Base-by-base conservation (phyloP, 1,140 invertebrate species). In the Brachystomella parvula region DNA sequence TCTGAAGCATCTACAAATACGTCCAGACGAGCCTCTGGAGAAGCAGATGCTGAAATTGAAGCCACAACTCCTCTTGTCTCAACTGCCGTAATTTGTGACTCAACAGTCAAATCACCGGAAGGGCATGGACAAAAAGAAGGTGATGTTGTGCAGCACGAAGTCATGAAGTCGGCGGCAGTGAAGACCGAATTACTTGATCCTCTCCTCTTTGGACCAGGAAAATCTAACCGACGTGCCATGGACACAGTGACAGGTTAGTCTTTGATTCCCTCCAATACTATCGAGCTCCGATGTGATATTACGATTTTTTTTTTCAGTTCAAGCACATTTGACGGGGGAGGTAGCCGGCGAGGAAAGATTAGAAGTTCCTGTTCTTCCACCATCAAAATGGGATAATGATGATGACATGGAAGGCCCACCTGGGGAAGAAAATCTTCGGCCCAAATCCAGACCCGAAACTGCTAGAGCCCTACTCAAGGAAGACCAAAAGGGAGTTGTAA, bases 401-500 rank as follows among this genome's bases (percentile, higher is more conserved):
- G 71, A 75, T 64, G 61, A 61, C 21, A 21, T n/a, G 15, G 31
- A 56, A 24, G 39, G 31, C n/a, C 24, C 47, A 9, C 47, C 35
- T n/a, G 21, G 39, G 19, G 56, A 35, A n/a, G 3, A 65, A 35
- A 47, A 58, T 26, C 49, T 57, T 47, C 47, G 39, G 58, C n/a
- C 21, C n/a, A 44, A 56, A 30, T 9, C 39, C 19, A 31, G 9
- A 44, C 61, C 60, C 26, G 21, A 64, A n/a, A 15, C 56, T 24
- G 61, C 19, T 2, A 33, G 47, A 53, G 53, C 63, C 15, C 49
- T 64, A 31, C 57, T 63, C 26, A 49, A 30, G n/a, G 53, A 70
- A 32, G 53, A 65, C 47, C 63, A 65, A 3, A 63, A 64, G 47
- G 87, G 87, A 79, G 74, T 82, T 30, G 89, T 92, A 1, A 92